These are phyloP conservation scores for Thalassarche chlororhynchos DNA, from an alignment of 2,113 vertebrate species.

Conservation along the genomic window DNA sequence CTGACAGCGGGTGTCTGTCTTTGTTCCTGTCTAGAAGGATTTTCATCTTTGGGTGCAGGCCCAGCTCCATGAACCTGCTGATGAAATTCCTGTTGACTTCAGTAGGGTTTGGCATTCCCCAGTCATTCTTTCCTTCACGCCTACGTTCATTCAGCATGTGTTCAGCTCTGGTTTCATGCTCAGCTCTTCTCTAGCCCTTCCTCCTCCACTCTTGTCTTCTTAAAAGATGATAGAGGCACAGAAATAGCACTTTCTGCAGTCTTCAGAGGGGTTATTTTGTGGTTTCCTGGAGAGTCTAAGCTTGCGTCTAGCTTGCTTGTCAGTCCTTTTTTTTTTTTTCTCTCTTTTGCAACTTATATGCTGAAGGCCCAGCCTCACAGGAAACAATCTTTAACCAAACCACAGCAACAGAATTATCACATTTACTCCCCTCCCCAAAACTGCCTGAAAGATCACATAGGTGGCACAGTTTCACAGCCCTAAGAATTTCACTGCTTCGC, in stretches of 20 bases:
- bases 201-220: not conserved
- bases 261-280: conserved; percentile 36
- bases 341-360: not conserved
- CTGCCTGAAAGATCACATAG: conserved; percentile 18
- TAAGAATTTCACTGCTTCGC: not conserved
- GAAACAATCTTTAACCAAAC: conserved; percentile 46
- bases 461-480: conserved; percentile 37
- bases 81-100: not conserved
- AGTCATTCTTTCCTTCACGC: rapidly evolving
- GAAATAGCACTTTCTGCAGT: not conserved
- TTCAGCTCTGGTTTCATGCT: not conserved
- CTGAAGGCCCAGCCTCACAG: conserved; percentile 19
- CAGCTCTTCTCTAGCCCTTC: not conserved
- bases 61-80: not conserved
- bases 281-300: conserved; percentile 65
- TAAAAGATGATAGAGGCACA: not conserved
- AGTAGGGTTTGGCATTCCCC: not conserved
- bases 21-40: conserved; percentile 24
- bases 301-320: conserved; percentile 4
- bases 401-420: conserved; percentile 7
- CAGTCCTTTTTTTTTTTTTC: not conserved
- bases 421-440: not conserved
- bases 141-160: rapidly evolving
- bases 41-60: not conserved
- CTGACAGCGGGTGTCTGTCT: not conserved